A percentile compares a stretch with the other conserved stretches of the same genome.
Evolutionary conservation across 1,140 invertebrate species (phyloP).

Genomic region (Pseudobourletiella spinata): DNA sequence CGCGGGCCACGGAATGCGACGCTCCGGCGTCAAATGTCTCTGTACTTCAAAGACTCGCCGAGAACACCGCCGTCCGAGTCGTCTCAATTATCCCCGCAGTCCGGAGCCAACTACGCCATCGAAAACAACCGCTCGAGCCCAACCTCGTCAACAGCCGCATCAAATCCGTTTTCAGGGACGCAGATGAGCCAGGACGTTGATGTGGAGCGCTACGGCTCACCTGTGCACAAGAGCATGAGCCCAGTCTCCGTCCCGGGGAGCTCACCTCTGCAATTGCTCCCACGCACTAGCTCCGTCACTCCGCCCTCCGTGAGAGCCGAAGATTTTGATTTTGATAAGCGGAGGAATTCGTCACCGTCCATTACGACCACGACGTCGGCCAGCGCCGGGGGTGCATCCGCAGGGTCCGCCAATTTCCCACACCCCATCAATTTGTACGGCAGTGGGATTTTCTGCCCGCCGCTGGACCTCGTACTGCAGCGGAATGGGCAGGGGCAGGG

Average conservation of each 20-base stretch:
- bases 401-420: background rate
- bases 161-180: too few species aligned
- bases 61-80: too few species aligned
- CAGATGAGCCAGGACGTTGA: too few species aligned
- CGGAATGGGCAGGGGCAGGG: background rate
- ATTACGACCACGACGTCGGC: background rate
- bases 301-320: too few species aligned
- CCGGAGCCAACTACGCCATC: too few species aligned
- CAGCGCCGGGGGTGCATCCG: background rate
- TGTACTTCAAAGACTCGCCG: conserved; percentile 62
- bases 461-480: background rate
- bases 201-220: too few species aligned
- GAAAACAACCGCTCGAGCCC: background rate
- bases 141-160: too few species aligned
- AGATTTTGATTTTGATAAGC: background rate
- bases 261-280: background rate
- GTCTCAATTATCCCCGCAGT: too few species aligned
- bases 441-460: background rate
- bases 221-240: too few species aligned
- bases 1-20: conserved; percentile 91
- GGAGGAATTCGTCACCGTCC: conserved; percentile 1
- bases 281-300: conserved; percentile 3
- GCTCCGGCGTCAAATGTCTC: conserved; percentile 73
- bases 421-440: conserved; percentile 2
- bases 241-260: too few species aligned